Evolutionary conservation across 2,888 invertebrate genomes (phyloP).

Genomic region (Psylliodes chrysocephalus): DNA sequence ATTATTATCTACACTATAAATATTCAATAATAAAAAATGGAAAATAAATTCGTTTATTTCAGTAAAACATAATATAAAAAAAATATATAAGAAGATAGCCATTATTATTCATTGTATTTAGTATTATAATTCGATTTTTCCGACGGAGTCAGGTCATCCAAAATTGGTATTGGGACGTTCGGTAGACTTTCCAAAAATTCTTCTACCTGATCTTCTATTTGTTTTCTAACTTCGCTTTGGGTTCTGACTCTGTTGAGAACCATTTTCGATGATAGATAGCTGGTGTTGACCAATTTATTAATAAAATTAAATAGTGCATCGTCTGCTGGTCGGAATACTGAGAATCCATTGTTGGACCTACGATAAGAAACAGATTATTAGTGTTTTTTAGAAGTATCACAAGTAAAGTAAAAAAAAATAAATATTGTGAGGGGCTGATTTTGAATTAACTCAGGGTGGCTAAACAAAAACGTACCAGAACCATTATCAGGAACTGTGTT

Average conservation of each 20-base stretch:
- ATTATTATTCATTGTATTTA: background rate
- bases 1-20: too few relatives aligned
- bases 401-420: too few relatives aligned
- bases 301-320: slow-evolving; percentile 50
- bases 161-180: slow-evolving; percentile 32
- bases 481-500: too few relatives aligned
- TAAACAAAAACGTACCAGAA: too few relatives aligned
- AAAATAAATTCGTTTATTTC: too few relatives aligned
- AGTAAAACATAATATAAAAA: too few relatives aligned
- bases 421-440: too few relatives aligned
- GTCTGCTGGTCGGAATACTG: slow-evolving; percentile 46
- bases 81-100: too few relatives aligned
- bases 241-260: slow-evolving; percentile 45
- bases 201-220: slow-evolving; percentile 46
- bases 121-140: background rate
- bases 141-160: slow-evolving; percentile 29
- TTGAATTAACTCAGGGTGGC: too few relatives aligned
- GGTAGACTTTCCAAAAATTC: slow-evolving; percentile 44
- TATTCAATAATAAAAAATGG: too few relatives aligned
- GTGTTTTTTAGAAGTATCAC: too few relatives aligned
- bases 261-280: slow-evolving; percentile 48
- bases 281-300: slow-evolving; percentile 49
- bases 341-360: slow-evolving; percentile 42
- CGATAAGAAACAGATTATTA: too few relatives aligned
- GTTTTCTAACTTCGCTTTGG: slow-evolving; percentile 43